Evolutionary conservation across 37 sponge, comb jelly and placozoan genomes (phyloP), one percentile per base, ranked within the genome.

Genomic region (Halisarca cf. caerulea): DNA sequence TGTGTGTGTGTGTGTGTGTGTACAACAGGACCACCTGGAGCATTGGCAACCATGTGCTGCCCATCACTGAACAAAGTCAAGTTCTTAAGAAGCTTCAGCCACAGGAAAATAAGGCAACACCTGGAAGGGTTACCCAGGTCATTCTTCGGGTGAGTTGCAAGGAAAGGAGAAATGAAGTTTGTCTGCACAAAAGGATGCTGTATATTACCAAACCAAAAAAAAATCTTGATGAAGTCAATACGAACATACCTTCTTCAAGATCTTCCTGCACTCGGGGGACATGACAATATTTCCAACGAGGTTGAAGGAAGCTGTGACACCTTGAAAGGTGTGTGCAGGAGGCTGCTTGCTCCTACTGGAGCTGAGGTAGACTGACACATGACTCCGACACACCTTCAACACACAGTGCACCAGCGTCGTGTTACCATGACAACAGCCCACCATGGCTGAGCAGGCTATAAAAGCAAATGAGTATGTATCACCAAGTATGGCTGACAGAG

Each of bases 31-130:
- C 9, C n/a, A 94, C 94, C 94, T 88, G 89, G 73, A 58, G 37
- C 38, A 53, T 69, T 90, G 37, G 79, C 42, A 32, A 90, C 58
- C 79, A 88, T 77, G 14, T 72, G 78, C 60, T 88, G 92, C 41
- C 94, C 94, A 77, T 94, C 94, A 40, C 51, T 58, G n/a, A 86
- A 90, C 78, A 90, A 81, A 23, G 94, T 85, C 53, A 88, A 59
- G 81, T 91, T 88, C 14, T 85, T 78, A 37, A 94, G 69, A 14
- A 94, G 55, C 3, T 60, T 38, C n/a, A 91, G 3, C 94, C 94
- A 94, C 35, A 85, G 58, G 2, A 40, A 0, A 38, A 69, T 42
- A 62, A 92, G 86, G 14, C 39, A 23, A 35, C 54, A 20, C 27
- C 80, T 20, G 8, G 27, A 23, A 47, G 34, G 78, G 28, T 38